phyloP scores from a whole-genome alignment of 2,113 vertebrate species.

The Caretta caretta region DNA sequence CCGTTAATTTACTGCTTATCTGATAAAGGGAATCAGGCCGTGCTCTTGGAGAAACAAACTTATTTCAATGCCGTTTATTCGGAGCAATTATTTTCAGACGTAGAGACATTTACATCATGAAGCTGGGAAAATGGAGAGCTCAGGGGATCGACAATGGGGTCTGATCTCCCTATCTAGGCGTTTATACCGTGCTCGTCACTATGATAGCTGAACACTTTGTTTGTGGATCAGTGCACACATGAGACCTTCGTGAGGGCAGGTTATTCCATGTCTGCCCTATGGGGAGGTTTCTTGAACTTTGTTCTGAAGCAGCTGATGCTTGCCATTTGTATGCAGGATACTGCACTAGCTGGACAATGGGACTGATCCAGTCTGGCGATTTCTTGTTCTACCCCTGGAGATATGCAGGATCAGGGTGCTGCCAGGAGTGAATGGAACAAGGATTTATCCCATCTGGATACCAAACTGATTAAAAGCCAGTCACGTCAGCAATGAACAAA shows the following conservation, averaged over 20 bases:
- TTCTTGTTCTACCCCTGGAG: neutral
- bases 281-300: neutral
- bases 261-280: neutral
- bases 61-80: neutral
- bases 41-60: neutral
- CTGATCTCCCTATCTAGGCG: neutral
- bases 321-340: neutral
- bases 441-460: neutral
- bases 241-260: neutral
- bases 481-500: neutral
- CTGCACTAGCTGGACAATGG: neutral
- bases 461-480: neutral
- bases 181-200: constrained; percentile 3
- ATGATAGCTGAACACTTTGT: neutral
- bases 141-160: constrained; percentile 22
- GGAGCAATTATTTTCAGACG: constrained; percentile 32
- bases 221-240: neutral
- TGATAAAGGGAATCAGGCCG: neutral
- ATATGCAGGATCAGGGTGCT: neutral
- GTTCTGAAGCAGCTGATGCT: neutral
- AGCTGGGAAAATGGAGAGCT: neutral
- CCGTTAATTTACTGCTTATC: neutral
- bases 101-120: constrained; percentile 51
- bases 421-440: neutral
- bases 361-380: neutral